Evolutionary conservation across 2,797 vertebrate genomes (phyloP), one percentile per base, ranked within the genome.

Genomic region (Myotis daubentonii): DNA sequence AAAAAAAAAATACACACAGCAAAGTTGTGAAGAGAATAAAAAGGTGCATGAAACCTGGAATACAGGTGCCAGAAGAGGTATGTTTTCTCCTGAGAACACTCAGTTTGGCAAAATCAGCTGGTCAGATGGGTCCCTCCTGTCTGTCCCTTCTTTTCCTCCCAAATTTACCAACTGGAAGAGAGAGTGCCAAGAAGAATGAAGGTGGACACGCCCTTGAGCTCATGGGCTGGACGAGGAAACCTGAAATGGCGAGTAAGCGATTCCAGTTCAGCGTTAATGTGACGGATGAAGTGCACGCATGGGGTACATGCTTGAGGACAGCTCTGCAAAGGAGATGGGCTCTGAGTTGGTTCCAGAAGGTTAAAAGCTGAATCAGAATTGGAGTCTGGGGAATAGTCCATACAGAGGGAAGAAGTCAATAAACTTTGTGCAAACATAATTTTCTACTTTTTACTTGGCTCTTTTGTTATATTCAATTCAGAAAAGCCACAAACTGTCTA

Each of bases 311-410:
- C 28, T 19, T 53, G 80, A 51, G 81, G 25, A 8, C 44, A 76
- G 66, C n/a, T 80, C 72, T 80, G 51, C 60, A 71, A 25, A 60
- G 57, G 68, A 57, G 70, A 86, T 25, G 65, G n/a, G 86, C 80
- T 78, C 81, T 60, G n/a, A 89, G 81, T 41, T 65, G 79, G 22
- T 20, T 91, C 74, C 16, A 30, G 60, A 62, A 44, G 62, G 79
- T 62, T 82, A 60, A 75, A 80, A 30, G 83, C 9, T 81, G 87
- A 94, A 74, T 92, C 68, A 82, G 92, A 91, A 81, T 28, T 33
- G 33, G 72, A 94, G n/a, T 16, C 55, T 75, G n/a, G n/a, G 47
- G 79, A 72, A 47, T 55, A 66, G 5, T 93, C 36, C 30, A 11
- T 23, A 70, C 30, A 89, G 87, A 88, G 74, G 60, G 41, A 88